These are phyloP conservation scores for Numenius arquata DNA, from an alignment of 2,113 vertebrate species.

Conservation along the genomic window DNA sequence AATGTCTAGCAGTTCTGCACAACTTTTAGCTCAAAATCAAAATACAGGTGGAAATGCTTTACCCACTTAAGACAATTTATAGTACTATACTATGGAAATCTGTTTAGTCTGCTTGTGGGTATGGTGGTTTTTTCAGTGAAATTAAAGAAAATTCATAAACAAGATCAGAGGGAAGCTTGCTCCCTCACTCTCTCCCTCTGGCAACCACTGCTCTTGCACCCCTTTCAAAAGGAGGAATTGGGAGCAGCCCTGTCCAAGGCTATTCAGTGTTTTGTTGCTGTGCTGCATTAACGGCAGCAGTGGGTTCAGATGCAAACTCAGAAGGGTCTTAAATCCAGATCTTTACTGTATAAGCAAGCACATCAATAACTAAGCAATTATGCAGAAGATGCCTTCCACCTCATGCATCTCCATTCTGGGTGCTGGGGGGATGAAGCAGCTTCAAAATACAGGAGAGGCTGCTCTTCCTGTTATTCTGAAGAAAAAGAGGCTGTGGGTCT, in stretches of 20 bases:
- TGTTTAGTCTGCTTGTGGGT: background rate
- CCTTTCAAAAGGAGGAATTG: background rate
- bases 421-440: background rate
- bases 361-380: background rate
- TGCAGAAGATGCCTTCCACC: background rate
- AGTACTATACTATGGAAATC: background rate
- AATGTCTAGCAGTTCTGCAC: background rate
- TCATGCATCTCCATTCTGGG: background rate
- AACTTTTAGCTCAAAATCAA: background rate
- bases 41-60: background rate
- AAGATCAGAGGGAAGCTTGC: background rate
- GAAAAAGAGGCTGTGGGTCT: background rate
- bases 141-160: background rate
- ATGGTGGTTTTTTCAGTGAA: background rate
- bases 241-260: background rate
- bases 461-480: background rate
- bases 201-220: background rate
- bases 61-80: background rate
- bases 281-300: background rate
- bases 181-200: background rate
- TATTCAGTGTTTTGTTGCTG: background rate
- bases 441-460: background rate
- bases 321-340: background rate
- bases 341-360: background rate
- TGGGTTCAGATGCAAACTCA: background rate